These are phyloP conservation scores for Melanogrammus aeglefinus DNA, from an alignment of 2,797 vertebrate genomes.

Conservation along the genomic window DNA sequence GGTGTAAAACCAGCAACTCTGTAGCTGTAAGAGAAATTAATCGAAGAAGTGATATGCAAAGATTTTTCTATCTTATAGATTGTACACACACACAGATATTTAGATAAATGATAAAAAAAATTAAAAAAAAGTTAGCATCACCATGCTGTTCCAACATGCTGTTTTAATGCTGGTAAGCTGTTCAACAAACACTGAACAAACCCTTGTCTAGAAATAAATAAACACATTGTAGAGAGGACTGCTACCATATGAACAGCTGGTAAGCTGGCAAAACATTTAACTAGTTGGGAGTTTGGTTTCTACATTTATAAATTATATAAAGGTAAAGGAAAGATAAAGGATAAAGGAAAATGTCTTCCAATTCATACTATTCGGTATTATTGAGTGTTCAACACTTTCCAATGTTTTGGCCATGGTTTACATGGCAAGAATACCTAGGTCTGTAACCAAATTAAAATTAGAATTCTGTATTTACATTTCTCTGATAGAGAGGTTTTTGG, in stretches of 20 bases:
- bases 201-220: not conserved
- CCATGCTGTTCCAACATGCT: too few relatives aligned
- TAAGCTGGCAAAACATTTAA: too few relatives aligned
- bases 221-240: not conserved
- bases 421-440: not conserved
- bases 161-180: not conserved
- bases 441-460: too few relatives aligned
- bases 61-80: not conserved
- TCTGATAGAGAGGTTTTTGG: too few relatives aligned
- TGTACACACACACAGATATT: not conserved
- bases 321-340: too few relatives aligned
- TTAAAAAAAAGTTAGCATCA: not conserved
- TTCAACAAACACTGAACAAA: not conserved
- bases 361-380: not conserved
- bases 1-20: conserved; percentile 9
- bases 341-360: not conserved
- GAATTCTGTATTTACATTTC: too few relatives aligned
- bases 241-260: not conserved
- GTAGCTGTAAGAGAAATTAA: conserved; percentile 1
- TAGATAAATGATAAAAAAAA: not conserved
- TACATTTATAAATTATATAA: too few relatives aligned
- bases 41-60: not conserved
- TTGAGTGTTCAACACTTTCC: not conserved
- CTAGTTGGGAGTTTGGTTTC: too few relatives aligned
- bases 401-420: not conserved